Conservation (phyloP, 2,113 vertebrate genomes). For the Mystacornis crossleyi region DNA sequence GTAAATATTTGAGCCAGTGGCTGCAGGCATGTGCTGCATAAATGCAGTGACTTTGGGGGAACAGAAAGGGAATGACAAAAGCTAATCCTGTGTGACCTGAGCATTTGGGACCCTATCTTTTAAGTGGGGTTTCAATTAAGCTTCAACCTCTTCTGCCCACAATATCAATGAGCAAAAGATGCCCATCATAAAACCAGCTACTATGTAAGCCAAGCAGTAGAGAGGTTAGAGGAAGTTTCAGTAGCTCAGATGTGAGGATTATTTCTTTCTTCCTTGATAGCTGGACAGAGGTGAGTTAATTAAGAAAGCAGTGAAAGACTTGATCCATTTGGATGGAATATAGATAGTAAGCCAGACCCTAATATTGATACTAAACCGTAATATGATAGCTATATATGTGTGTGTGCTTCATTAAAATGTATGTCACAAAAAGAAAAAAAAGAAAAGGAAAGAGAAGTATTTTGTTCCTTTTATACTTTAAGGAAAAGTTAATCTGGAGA, state of each 20-base stretch:
- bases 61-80: not conserved
- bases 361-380: not conserved
- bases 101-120: not conserved
- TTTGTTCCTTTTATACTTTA: not conserved
- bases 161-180: accelerated
- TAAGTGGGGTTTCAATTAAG: not conserved
- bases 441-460: not conserved
- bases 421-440: not conserved
- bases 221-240: not conserved
- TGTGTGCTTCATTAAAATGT: not conserved
- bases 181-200: not conserved
- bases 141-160: not conserved
- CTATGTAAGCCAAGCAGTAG: not conserved
- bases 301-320: not conserved
- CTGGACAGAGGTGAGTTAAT: not conserved
- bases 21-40: not conserved
- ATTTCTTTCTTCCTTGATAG: not conserved
- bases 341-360: not conserved
- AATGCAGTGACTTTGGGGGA: not conserved
- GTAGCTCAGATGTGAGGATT: not conserved
- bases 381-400: not conserved
- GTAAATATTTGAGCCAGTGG: not conserved
- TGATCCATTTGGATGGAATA: not conserved
- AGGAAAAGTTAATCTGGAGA: not conserved
- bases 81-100: not conserved